Evolutionary conservation across 2,113 vertebrate genomes (phyloP), one percentile per base, ranked within the genome.

Genomic region (Urocitellus parryii): DNA sequence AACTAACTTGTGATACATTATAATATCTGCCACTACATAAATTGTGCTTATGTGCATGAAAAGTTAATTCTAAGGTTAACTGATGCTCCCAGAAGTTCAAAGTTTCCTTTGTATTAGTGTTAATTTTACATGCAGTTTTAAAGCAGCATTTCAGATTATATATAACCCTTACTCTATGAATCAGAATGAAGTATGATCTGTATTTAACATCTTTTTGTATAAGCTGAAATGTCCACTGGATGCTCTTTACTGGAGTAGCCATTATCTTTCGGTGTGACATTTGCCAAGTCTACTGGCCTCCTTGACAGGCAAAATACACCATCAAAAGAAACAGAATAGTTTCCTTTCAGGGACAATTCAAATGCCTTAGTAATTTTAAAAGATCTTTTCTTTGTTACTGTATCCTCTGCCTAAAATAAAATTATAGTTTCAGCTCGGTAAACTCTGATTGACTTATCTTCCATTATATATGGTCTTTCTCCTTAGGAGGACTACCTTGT

Each of bases 401-500:
- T n/a, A 39, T 58, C 68, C 14, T 68, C 48, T 81, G 32, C 2
- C 87, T 70, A 78, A 95, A 96, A 90, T 92, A 74, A 48, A 14
- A 94, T 87, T 17, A 56, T 2, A 51, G 34, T 90, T 92, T 95
- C 51, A 11, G 42, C 53, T 70, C 70, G 73, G 10, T 58, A 91
- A 91, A 73, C 48, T 61, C 42, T 89, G 65, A 91, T 48, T 93
- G 89, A 95, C 91, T 95, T 96, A 85, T 83, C 45, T 96, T 86
- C 96, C 68, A 56, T 87, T 87, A 42, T 87, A 48, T 17, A 13
- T 61, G 25, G 37, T 79, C 83, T 82, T 95, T 90, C 61, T 96
- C 53, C 73, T 85, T 76, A 80, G 82, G 95, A 94, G 80, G 83
- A n/a, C 77, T 96, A 96, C 92, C 84, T 96, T 95, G 53, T 96